Evolutionary conservation across 1,140 invertebrate genomes (phyloP), one percentile per base, ranked within the genome.

Genomic region (Pinna nobilis): DNA sequence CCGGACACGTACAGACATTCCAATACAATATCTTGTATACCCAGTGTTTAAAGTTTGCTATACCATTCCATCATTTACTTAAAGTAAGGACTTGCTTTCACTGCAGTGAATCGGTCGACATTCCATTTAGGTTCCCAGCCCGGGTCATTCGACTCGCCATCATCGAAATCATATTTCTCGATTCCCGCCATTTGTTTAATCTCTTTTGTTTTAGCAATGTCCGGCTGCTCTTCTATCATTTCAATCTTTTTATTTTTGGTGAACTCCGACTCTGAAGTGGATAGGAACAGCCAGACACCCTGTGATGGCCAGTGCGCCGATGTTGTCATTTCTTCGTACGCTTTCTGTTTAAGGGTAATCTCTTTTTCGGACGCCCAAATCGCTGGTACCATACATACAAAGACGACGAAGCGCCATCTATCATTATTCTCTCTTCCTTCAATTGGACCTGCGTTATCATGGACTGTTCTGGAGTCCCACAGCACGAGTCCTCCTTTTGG

Each of bases 401-500:
- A 74, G 1, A 70, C 61, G 23, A 77, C 66, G 39, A 60, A 77
- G 28, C 76, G 70, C 76, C 76, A 77, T 25, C 71, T 69, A 30
- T 67, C 67, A 3, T 59, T 13, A 53, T 77, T 9, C n/a, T 32
- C 23, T 28, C 76, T 35, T 20, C 63, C 76, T 18, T 13, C 18
- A 5, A 51, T 47, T 13, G 76, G 70, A 18, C 23, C 9, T 7
- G 20, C n/a, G 25, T 70, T 77, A 35, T 69, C 76, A 33, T 77
- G 76, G 15, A 77, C 66, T n/a, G 67, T 69, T 53, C 76, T 33
- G 6, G 76, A 74, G 55, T 77, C 76, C 76, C 76, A 77, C 6
- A 77, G 23, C 13, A 77, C 71, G 11, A 77, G 50, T 37, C 65
- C 65, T 1, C 76, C 76, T 37, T 74, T 77, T n/a, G 76, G 76